Conservation (phyloP, 2,888 invertebrate species). For the Limulus polyphemus region DNA sequence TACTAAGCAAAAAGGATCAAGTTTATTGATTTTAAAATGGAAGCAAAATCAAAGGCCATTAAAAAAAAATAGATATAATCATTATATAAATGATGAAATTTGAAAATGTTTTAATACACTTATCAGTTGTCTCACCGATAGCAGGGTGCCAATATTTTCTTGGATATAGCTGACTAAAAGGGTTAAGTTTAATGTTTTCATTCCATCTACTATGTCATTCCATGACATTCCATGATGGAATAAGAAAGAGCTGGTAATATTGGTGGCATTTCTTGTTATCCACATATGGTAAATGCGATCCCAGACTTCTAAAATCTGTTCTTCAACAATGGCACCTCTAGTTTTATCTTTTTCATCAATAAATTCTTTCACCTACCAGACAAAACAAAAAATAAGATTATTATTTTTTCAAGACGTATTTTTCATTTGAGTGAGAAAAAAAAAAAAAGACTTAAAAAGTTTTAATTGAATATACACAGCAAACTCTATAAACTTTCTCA, state of each 20-base stretch:
- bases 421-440: no score
- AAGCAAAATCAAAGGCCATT: no score
- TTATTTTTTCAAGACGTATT: no score
- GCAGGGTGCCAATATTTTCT: slow-evolving; percentile 76
- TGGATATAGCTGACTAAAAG: slow-evolving; percentile 68
- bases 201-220: slow-evolving; percentile 28
- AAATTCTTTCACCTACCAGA: slow-evolving; percentile 14
- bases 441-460: no score
- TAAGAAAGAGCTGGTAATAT: slow-evolving; percentile 2
- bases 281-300: slow-evolving; percentile 85
- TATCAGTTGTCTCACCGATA: slow-evolving; percentile 45
- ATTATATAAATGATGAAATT: no score
- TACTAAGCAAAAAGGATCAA: no score
- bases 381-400: slow-evolving; percentile 27
- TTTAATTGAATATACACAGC: no score
- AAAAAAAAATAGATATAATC: no score
- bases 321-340: slow-evolving; percentile 54
- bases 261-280: slow-evolving; percentile 48
- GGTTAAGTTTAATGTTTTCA: slow-evolving; percentile 46
- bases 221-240: slow-evolving; percentile 25
- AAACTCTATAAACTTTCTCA: no score
- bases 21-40: no score
- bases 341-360: slow-evolving; percentile 22
- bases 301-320: slow-evolving; percentile 81
- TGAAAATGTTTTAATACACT: no score